A percentile compares a stretch with the other conserved stretches of the same genome.
These are phyloP conservation scores for Drosophila hawaiiensis DNA, from an alignment of 2,888 invertebrate species.

Conservation along the genomic window DNA sequence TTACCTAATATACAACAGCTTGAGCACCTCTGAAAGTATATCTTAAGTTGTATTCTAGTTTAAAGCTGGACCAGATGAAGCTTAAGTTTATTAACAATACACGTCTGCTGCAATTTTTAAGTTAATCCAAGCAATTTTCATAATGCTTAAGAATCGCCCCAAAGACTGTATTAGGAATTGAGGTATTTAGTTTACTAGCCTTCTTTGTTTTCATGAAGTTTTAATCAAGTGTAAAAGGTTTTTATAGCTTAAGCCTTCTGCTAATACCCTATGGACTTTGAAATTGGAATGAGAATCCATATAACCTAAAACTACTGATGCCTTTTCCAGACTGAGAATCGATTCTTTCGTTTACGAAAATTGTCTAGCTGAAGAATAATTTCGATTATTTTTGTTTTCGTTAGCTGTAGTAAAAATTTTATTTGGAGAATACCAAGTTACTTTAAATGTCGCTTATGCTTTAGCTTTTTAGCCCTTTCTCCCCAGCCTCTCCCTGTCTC, in stretches of 20 bases:
- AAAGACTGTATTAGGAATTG: neutral
- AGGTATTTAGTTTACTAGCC: neutral
- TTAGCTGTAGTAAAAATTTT: conserved; percentile 1
- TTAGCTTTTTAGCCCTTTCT: neutral
- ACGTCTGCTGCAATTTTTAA: neutral
- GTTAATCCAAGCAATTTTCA: neutral
- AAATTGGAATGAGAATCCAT: neutral
- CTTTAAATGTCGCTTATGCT: conserved; percentile 24
- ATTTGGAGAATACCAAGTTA: conserved; percentile 4
- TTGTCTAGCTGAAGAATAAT: neutral
- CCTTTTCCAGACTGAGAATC: no score
- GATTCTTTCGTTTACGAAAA: no score
- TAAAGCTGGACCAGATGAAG: neutral
- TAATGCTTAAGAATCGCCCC: neutral
- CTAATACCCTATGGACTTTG: neutral
- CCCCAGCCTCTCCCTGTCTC: no score
- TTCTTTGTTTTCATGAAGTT: neutral
- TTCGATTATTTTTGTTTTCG: conserved; percentile 16
- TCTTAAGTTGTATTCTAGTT: neutral
- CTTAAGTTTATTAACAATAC: neutral
- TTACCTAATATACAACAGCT: neutral
- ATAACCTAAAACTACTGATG: neutral
- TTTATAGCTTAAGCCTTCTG: neutral
- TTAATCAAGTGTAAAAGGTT: neutral
- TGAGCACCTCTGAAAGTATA: neutral